Percentiles rank a stretch among this genome's conserved stretches.
Conservation (phyloP, 1,140 invertebrate species). For the Drosophila mauritiana region DNA sequence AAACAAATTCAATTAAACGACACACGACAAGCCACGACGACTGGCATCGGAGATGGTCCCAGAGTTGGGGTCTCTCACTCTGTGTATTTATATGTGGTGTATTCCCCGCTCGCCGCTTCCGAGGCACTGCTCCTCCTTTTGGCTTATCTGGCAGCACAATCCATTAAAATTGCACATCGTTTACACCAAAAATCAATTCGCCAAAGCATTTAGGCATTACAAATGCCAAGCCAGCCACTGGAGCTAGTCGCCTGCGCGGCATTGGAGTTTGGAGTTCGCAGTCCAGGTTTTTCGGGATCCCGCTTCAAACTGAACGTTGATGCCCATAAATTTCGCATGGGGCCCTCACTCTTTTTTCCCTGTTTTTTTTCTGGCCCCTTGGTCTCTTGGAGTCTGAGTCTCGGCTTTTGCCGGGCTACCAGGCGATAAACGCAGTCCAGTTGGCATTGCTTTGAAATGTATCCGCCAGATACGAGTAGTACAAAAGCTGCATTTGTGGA, state of each 20-base stretch:
- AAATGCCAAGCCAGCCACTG: constrained; percentile 80
- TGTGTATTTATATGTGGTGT: neutral
- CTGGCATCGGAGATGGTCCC: constrained; percentile 11
- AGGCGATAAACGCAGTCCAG: constrained; percentile 71
- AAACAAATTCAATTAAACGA: constrained; percentile 83
- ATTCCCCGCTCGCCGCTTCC: constrained; percentile 17
- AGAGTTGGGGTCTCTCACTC: neutral
- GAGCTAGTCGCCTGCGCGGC: constrained; percentile 39
- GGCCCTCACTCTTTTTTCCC: constrained; percentile 31
- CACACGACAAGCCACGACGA: constrained; percentile 53
- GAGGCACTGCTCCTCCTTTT: constrained; percentile 22
- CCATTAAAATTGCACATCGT: constrained; percentile 85
- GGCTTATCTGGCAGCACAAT: constrained; percentile 83
- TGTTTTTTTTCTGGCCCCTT: constrained; percentile 37
- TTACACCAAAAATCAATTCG: constrained; percentile 85
- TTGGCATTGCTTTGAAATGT: constrained; percentile 78
- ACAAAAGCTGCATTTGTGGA: constrained; percentile 57
- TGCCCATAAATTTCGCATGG: constrained; percentile 79
- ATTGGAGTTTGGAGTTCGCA: neutral
- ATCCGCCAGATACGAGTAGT: constrained; percentile 69
- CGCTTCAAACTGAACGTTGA: constrained; percentile 80
- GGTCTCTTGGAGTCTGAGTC: neutral
- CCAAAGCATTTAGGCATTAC: constrained; percentile 84
- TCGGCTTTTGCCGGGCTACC: constrained; percentile 52
- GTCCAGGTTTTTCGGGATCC: constrained; percentile 44